Base-by-base conservation (phyloP, 2,113 vertebrate species). In the Poecilia latipinna region DNA sequence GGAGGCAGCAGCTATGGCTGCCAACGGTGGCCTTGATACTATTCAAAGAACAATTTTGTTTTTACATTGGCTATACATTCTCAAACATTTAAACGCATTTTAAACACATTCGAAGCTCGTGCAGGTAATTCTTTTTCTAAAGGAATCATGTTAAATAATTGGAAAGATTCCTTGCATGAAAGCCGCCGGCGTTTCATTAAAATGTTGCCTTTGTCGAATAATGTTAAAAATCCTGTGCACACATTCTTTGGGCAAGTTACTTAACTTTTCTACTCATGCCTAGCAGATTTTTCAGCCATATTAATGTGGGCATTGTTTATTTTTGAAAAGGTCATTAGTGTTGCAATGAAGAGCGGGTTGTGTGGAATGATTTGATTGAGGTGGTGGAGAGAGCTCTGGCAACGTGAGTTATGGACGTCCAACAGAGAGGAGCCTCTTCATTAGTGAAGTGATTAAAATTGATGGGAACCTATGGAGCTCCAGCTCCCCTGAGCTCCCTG, bases 381-480 rank as follows among this genome's bases (percentile, higher is more conserved):
- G 91, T 87, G 82, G 91, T 80, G 86, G 86, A 93, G 92, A 90
- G 89, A 89, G 82, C 88, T 80, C 85, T 91, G 89, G 91, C 90
- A 91, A 89, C 57, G 91, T 95, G 95, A 95, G 93, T 95, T 95
- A 95, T 95, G 93, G 93, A 94, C 88, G 85, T 90, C 92, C 94
- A 93, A 83, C 93, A 89, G 92, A 94, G 94, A 95, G 93, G 93
- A 95, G 93, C 91, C 93, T 94, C 94, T 95, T 95, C 94, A 95
- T 95, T 95, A 95, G 93, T 77, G 90, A 72, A 79, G 89, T 95
- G 94, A 95, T 95, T 95, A 94, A 94, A 95, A 95, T 94, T 94
- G 94, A 95, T 95, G 93, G 93, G 77, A 91, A 91, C 89, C 94
- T 90, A 87, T 93, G 92, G 91, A 89, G 92, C 88, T 78, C 85